phyloP scores from a whole-genome alignment of 1,140 invertebrate species.

The Centruroides sculpturatus region DNA sequence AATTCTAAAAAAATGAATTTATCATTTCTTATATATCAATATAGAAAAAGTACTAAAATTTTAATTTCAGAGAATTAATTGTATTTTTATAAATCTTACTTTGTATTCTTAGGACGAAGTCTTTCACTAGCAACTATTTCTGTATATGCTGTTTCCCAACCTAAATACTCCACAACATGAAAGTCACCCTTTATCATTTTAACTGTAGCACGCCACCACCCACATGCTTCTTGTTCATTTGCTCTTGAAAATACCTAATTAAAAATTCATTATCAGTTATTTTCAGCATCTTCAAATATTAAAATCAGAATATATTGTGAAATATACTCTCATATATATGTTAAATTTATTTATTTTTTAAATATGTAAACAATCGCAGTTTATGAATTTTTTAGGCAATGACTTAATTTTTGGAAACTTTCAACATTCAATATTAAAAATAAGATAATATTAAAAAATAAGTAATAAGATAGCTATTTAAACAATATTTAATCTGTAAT shows the following conservation, averaged over 20 bases:
- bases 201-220: slow-evolving; percentile 77
- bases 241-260: slow-evolving; percentile 11
- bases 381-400: too few relatives aligned
- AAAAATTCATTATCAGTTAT: background rate
- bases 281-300: background rate
- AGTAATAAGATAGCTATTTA: too few relatives aligned
- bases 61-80: too few relatives aligned
- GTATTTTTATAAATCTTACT: slow-evolving; percentile 3
- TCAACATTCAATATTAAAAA: too few relatives aligned
- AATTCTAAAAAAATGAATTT: too few relatives aligned
- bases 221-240: slow-evolving; percentile 73
- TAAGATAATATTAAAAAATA: too few relatives aligned
- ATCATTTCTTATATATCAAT: too few relatives aligned
- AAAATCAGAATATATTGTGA: background rate
- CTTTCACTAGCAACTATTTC: slow-evolving; percentile 80
- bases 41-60: too few relatives aligned
- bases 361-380: too few relatives aligned
- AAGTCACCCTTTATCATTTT: slow-evolving; percentile 52
- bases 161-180: slow-evolving; percentile 69
- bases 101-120: slow-evolving; percentile 28
- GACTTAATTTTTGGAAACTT: too few relatives aligned
- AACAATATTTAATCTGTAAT: too few relatives aligned
- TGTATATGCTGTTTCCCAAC: slow-evolving; percentile 55
- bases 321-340: background rate
- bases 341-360: too few relatives aligned